Evolutionary conservation across 2,797 vertebrate species (phyloP).

Genomic region (Girardinus metallicus): DNA sequence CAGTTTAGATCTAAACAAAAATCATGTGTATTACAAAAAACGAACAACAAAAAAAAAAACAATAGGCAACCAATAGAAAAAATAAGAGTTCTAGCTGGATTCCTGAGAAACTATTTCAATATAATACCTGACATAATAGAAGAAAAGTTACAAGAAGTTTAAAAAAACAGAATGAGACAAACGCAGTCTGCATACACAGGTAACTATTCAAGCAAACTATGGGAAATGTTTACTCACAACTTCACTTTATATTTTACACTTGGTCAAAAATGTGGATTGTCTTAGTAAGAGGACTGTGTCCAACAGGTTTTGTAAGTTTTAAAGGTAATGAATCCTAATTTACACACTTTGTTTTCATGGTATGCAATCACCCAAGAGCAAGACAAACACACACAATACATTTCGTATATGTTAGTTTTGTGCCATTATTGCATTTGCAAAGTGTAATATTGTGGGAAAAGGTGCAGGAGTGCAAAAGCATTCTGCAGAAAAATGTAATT

Average conservation of each 20-base stretch:
- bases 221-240: conserved; percentile 8
- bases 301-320: conserved; percentile 16
- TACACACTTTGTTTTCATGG: conserved; percentile 26
- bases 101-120: conserved; percentile 76
- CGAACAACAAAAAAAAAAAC: conserved; percentile 30
- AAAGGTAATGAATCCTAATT: background rate
- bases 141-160: background rate
- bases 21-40: conserved; percentile 13
- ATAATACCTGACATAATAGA: conserved; percentile 53
- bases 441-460: conserved; percentile 26
- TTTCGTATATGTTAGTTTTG: conserved; percentile 1
- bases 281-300: conserved; percentile 49
- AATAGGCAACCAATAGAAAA: conserved; percentile 58
- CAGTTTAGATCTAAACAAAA: conserved; percentile 67
- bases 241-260: conserved; percentile 1
- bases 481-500: conserved; percentile 13
- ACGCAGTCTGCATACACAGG: conserved; percentile 12
- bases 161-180: conserved; percentile 21
- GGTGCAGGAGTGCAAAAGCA: conserved; percentile 54
- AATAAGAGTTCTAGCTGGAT: conserved; percentile 63
- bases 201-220: conserved; percentile 18
- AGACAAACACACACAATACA: background rate
- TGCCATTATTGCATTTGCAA: conserved; percentile 33
- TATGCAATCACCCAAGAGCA: conserved; percentile 24
- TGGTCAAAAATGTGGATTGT: conserved; percentile 54